phyloP scores from a whole-genome alignment of 2,797 vertebrate species.

The Phalanger gymnotis region DNA sequence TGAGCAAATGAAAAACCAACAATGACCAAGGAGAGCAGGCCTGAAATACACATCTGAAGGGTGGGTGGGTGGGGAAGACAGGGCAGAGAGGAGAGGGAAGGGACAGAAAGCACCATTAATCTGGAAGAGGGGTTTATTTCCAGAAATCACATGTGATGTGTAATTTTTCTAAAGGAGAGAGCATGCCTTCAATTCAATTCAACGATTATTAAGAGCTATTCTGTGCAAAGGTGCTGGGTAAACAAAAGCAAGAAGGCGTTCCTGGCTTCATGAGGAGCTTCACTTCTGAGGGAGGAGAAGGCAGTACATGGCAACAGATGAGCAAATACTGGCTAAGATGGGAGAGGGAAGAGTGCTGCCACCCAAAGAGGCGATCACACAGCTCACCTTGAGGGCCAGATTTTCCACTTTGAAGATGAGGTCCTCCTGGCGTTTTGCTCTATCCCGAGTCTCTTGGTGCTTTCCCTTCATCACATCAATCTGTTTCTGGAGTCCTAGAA shows the following conservation, averaged over 20 bases:
- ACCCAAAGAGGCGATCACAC: too few species aligned
- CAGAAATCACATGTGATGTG: neutral
- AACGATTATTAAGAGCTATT: neutral
- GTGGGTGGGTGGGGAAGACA: neutral
- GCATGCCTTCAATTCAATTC: neutral
- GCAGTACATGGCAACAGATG: neutral
- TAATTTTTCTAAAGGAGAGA: neutral
- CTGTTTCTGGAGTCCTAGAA: constrained; percentile 93
- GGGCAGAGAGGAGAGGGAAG: neutral
- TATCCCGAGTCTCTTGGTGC: constrained; percentile 90
- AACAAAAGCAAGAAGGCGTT: neutral
- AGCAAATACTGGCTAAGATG: neutral
- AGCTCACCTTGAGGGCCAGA: constrained; percentile 88
- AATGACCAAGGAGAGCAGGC: neutral
- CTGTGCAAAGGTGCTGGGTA: neutral
- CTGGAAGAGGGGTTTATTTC: neutral
- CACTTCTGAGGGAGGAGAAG: neutral
- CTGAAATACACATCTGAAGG: neutral
- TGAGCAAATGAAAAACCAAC: neutral
- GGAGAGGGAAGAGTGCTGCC: neutral
- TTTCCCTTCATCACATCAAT: constrained; percentile 91
- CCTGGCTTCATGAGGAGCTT: neutral
- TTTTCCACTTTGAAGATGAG: constrained; percentile 97
- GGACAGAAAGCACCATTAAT: neutral
- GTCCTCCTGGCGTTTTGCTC: constrained; percentile 94